Evolutionary conservation across 2,113 vertebrate genomes (phyloP).

Genomic region (Limanda limanda): DNA sequence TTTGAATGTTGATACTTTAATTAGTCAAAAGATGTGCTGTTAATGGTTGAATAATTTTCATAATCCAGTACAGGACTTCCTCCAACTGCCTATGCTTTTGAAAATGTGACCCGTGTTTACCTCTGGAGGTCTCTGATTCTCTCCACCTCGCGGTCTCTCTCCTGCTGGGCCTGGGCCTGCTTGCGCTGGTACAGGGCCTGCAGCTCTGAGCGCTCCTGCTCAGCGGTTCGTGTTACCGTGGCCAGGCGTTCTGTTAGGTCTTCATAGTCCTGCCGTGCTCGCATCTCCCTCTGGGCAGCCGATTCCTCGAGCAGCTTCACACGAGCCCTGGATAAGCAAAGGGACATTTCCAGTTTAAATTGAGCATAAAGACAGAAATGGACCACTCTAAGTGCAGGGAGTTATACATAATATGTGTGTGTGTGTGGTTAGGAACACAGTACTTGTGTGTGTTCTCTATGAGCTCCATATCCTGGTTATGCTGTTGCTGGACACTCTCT

Average conservation of each 20-base stretch:
- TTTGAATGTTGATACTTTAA: background rate
- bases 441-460: slow-evolving; percentile 88
- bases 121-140: slow-evolving; percentile 88
- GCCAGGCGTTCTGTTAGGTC: slow-evolving; percentile 80
- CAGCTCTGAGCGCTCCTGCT: slow-evolving; percentile 83
- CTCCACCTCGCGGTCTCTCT: slow-evolving; percentile 85
- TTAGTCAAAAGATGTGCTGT: no score
- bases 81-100: background rate
- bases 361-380: background rate
- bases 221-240: slow-evolving; percentile 52
- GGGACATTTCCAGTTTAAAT: background rate
- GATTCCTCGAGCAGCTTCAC: slow-evolving; percentile 87
- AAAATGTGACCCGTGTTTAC: slow-evolving; percentile 64
- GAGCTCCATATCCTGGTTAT: slow-evolving; percentile 86
- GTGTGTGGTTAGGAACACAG: background rate
- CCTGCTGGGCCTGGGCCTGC: slow-evolving; percentile 82
- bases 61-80: background rate
- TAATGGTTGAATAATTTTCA: no score
- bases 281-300: slow-evolving; percentile 76
- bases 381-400: background rate
- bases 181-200: slow-evolving; percentile 85
- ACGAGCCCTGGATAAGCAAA: slow-evolving; percentile 74
- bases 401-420: background rate
- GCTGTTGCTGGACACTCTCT: slow-evolving; percentile 83
- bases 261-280: slow-evolving; percentile 81